Evolutionary conservation across 2,113 vertebrate species (phyloP).

Genomic region (Sinocyclocheilus anophthalmus): DNA sequence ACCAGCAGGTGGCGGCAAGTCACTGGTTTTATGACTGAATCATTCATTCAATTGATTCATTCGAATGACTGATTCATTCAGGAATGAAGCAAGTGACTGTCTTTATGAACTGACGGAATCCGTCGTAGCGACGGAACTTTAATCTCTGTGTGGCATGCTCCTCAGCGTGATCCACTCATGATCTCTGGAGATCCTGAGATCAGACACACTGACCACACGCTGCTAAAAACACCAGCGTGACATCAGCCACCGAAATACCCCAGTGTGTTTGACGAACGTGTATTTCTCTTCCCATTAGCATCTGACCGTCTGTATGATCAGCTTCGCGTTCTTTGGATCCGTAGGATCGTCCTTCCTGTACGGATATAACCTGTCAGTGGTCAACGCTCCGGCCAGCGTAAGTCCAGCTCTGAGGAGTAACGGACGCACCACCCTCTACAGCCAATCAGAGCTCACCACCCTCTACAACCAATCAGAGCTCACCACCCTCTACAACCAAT

Average conservation of each 20-base stretch:
- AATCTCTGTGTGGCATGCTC: too few species aligned
- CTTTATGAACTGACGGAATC: too few species aligned
- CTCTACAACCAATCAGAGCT: not conserved
- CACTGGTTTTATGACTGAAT: too few species aligned
- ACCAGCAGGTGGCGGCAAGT: too few species aligned
- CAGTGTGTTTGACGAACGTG: not conserved
- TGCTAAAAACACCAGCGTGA: not conserved
- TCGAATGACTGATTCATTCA: too few species aligned
- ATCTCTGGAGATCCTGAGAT: not conserved
- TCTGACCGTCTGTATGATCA: conserved; percentile 75
- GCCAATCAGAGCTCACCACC: too few species aligned
- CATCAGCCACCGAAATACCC: not conserved
- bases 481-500: not conserved
- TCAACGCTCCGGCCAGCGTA: conserved; percentile 81
- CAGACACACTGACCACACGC: not conserved
- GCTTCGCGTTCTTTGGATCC: conserved; percentile 77
- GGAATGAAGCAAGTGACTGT: too few species aligned
- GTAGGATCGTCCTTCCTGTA: conserved; percentile 86
- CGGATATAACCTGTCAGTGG: conserved; percentile 84
- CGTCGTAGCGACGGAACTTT: too few species aligned
- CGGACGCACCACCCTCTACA: not conserved
- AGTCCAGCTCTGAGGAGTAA: conserved; percentile 61
- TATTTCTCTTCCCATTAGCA: conserved; percentile 60
- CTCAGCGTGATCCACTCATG: not conserved
- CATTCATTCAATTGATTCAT: too few species aligned